These are phyloP conservation scores for Myiothlypis chrysogaster DNA, from an alignment of 2,797 vertebrate species.

Conservation along the genomic window DNA sequence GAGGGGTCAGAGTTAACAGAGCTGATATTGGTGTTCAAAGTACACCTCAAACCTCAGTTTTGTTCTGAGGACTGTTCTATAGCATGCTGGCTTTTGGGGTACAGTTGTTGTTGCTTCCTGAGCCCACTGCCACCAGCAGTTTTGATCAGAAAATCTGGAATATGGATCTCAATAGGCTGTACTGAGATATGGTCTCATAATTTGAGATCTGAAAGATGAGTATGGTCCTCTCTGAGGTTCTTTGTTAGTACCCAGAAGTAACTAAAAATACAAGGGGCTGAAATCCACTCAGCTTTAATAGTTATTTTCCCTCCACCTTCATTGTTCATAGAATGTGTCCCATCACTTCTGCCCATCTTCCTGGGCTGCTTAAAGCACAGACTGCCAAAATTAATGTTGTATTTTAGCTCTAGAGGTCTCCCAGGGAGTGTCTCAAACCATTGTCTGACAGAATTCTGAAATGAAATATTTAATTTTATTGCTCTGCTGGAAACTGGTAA, in stretches of 20 bases:
- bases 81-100: not conserved
- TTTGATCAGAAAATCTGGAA: not conserved
- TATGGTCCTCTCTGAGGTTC: fast-evolving
- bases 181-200: not conserved
- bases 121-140: not conserved
- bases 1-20: not conserved
- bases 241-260: not conserved
- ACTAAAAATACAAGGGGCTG: not conserved
- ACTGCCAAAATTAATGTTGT: not conserved
- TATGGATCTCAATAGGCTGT: not conserved
- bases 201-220: not conserved
- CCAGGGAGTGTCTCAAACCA: not conserved
- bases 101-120: not conserved
- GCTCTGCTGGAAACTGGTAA: not conserved
- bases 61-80: not conserved
- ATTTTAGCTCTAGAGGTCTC: not conserved
- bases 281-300: not conserved
- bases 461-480: not conserved
- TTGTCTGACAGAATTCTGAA: not conserved
- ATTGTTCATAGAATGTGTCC: not conserved
- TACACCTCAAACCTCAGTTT: not conserved
- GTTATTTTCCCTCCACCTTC: not conserved
- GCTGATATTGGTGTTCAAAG: not conserved
- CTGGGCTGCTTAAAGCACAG: not conserved
- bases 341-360: not conserved